These are phyloP conservation scores for Phalera bucephala DNA, from an alignment of 2,888 invertebrate species.

Conservation along the genomic window DNA sequence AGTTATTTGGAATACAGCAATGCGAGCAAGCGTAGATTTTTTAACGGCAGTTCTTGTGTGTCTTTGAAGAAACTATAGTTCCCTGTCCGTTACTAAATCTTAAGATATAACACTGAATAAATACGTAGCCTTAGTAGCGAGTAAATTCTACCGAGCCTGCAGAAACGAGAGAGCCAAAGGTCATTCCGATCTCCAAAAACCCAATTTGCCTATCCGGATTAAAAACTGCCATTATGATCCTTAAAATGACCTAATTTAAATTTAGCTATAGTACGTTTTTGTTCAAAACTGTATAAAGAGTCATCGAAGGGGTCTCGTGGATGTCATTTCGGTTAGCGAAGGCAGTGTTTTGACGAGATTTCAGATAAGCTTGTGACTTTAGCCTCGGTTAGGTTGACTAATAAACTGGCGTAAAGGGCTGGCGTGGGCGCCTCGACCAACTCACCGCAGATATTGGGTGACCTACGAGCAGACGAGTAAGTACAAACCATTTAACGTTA, in stretches of 20 bases:
- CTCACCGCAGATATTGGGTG: slow-evolving; percentile 10
- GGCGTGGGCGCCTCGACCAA: slow-evolving; percentile 19
- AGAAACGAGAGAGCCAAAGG: no score
- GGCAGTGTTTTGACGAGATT: slow-evolving; percentile 15
- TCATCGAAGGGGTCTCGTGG: not conserved
- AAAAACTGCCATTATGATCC: not conserved
- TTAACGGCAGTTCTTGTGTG: no score
- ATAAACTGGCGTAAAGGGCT: slow-evolving; percentile 25
- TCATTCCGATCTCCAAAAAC: slow-evolving; percentile 3
- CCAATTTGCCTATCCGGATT: slow-evolving; percentile 5
- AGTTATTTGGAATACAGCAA: no score
- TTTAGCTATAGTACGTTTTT: not conserved
- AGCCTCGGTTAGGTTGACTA: slow-evolving; percentile 20
- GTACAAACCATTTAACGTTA: no score
- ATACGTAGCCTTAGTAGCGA: no score
- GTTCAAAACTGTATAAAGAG: not conserved
- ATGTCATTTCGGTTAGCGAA: slow-evolving; percentile 11
- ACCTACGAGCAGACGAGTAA: no score
- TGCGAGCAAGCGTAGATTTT: no score
- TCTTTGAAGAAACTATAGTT: no score
- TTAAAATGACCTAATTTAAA: slow-evolving; percentile 2
- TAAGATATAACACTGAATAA: no score
- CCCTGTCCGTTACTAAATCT: no score
- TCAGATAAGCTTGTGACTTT: slow-evolving; percentile 16
- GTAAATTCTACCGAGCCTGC: no score